phyloP scores from a whole-genome alignment of 1,140 invertebrate genomes.

The Drosophila kohkoa region DNA sequence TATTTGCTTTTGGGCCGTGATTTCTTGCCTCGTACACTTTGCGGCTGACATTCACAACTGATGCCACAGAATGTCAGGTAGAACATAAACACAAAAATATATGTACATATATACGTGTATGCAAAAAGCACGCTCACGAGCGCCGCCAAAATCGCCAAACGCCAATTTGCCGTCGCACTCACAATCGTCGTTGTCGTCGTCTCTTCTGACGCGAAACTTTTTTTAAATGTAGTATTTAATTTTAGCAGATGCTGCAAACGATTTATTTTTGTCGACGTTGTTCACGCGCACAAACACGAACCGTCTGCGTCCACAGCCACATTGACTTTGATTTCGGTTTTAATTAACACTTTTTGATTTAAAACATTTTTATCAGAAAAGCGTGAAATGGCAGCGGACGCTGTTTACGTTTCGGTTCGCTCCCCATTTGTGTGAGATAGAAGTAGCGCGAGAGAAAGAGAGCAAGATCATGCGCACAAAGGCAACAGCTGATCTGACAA shows the following conservation, averaged over 20 bases:
- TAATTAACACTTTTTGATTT: conserved; percentile 81
- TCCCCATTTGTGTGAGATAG: conserved; percentile 34
- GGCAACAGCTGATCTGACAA: conserved; percentile 32
- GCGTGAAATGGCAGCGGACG: conserved; percentile 75
- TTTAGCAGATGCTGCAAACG: conserved; percentile 39
- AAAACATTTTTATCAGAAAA: conserved; percentile 81
- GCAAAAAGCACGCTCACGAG: conserved; percentile 61
- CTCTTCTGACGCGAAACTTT: conserved; percentile 33
- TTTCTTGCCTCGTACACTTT: conserved; percentile 66
- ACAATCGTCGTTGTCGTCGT: not conserved
- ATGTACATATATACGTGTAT: conserved; percentile 13
- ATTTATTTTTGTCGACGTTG: conserved; percentile 34
- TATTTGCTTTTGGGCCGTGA: conserved; percentile 78
- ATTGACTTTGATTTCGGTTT: conserved; percentile 80
- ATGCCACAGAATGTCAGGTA: conserved; percentile 61
- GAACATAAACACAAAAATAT: conserved; percentile 61
- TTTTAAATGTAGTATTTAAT: conserved; percentile 32
- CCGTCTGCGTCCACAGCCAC: conserved; percentile 71
- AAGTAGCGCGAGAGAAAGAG: conserved; percentile 28
- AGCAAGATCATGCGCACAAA: conserved; percentile 48
- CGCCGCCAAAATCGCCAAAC: conserved; percentile 20
- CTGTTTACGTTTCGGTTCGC: conserved; percentile 76
- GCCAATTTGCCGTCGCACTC: conserved; percentile 48
- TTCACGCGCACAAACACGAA: conserved; percentile 72
- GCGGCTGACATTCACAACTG: conserved; percentile 69